A percentile compares a stretch with the other conserved stretches of the same genome.
phyloP scores from a whole-genome alignment of 2,797 vertebrate genomes.

The Poeciliopsis presidionis region DNA sequence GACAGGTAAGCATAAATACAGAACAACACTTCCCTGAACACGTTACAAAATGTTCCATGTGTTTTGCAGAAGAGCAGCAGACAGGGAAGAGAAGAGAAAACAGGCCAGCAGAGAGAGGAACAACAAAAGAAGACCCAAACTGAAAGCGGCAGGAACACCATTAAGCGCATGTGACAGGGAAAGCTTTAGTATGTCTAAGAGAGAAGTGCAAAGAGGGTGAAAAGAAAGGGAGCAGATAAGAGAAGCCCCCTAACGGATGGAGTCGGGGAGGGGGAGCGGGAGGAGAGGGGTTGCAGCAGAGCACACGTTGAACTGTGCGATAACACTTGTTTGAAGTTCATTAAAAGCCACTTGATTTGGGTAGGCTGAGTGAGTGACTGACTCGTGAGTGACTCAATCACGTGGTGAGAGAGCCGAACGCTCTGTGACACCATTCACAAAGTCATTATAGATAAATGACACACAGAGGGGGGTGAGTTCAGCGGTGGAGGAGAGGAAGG shows the following conservation, averaged over 20 bases:
- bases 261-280: conserved; percentile 30
- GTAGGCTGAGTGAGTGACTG: conserved; percentile 81
- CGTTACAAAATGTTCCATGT: conserved; percentile 45
- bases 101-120: conserved; percentile 40
- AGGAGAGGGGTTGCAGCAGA: conserved; percentile 44
- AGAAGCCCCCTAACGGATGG: conserved; percentile 55
- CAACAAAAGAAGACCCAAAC: conserved; percentile 49
- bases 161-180: conserved; percentile 54
- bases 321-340: conserved; percentile 88
- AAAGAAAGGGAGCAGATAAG: conserved; percentile 67
- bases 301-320: conserved; percentile 64
- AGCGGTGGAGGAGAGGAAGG: conserved; percentile 62
- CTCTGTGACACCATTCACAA: conserved; percentile 82
- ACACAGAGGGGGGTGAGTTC: conserved; percentile 73
- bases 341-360: conserved; percentile 87
- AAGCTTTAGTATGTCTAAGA: conserved; percentile 67
- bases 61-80: conserved; percentile 20
- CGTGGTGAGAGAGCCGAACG: conserved; percentile 78
- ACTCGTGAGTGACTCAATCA: conserved; percentile 68
- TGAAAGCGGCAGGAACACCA: conserved; percentile 32
- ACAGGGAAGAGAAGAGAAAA: conserved; percentile 26
- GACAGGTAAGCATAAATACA: conserved; percentile 28
- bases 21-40: conserved; percentile 25
- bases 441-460: conserved; percentile 97
- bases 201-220: conserved; percentile 44